These are phyloP conservation scores for Chironomus tepperi DNA, from an alignment of 1,140 invertebrate genomes.

Conservation along the genomic window DNA sequence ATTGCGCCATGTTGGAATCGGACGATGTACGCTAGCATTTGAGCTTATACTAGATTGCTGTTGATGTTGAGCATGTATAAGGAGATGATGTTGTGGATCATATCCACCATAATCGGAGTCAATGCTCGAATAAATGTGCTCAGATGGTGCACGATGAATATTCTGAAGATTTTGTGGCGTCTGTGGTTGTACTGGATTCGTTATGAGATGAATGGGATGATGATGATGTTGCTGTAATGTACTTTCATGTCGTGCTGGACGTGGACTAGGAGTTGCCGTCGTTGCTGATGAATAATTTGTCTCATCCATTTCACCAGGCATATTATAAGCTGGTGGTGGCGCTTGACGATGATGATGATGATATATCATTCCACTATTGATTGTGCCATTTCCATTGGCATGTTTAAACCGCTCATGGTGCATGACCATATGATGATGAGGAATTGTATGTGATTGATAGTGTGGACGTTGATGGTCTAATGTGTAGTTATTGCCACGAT, in stretches of 20 bases:
- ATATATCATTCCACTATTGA: conserved; percentile 7
- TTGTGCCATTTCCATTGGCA: conserved; percentile 18
- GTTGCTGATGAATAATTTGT: conserved; percentile 53
- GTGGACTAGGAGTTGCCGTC: conserved; percentile 52
- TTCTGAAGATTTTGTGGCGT: conserved; percentile 35
- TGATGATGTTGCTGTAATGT: conserved; percentile 46
- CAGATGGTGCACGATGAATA: conserved; percentile 60
- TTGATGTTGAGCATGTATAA: neutral
- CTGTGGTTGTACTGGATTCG: conserved; percentile 43
- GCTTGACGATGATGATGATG: conserved; percentile 32
- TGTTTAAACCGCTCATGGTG: conserved; percentile 7
- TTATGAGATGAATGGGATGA: conserved; percentile 42
- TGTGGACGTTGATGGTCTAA: conserved; percentile 27
- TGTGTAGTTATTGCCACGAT: conserved; percentile 42
- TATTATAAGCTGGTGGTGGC: conserved; percentile 40
- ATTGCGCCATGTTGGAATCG: conserved; percentile 14
- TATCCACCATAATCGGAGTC: conserved; percentile 61
- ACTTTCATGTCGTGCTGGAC: conserved; percentile 47
- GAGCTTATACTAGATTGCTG: neutral
- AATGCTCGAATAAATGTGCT: conserved; percentile 78
- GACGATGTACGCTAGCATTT: conserved; percentile 10
- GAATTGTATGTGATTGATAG: conserved; percentile 19
- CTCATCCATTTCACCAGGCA: conserved; percentile 39
- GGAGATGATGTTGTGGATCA: conserved; percentile 28
- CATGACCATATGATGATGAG: neutral